phyloP scores from a whole-genome alignment of 37 sponge, comb jelly and placozoan species.

The Chondrosia reniformis region DNA sequence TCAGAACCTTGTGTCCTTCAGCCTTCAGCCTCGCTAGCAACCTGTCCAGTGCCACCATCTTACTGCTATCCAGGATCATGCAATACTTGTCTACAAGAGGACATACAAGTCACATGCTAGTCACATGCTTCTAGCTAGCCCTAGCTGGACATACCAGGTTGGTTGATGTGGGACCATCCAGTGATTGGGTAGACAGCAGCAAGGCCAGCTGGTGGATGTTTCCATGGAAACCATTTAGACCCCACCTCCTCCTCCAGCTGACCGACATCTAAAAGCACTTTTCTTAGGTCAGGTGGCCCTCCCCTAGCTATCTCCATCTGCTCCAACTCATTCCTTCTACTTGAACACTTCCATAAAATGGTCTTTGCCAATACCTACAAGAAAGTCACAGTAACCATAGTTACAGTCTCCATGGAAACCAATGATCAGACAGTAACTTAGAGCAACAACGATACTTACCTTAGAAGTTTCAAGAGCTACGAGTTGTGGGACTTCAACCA shows the following conservation, averaged over 20 bases:
- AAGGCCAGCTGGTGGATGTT: conserved; percentile 39
- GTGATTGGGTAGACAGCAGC: conserved; percentile 51
- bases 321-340: neutral
- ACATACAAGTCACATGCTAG: neutral
- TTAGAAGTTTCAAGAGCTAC: too few relatives aligned
- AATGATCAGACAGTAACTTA: too few relatives aligned
- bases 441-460: too few relatives aligned
- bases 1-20: conserved; percentile 85
- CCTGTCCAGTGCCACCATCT: conserved; percentile 85
- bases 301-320: neutral
- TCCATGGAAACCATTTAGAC: neutral
- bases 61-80: conserved; percentile 85
- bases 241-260: neutral
- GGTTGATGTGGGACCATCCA: conserved; percentile 88
- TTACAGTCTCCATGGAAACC: too few relatives aligned
- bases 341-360: too few relatives aligned
- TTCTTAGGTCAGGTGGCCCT: neutral
- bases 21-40: conserved; percentile 71
- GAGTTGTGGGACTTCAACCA: too few relatives aligned
- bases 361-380: too few relatives aligned
- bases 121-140: neutral
- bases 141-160: conserved; percentile 59
- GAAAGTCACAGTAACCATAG: too few relatives aligned
- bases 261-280: neutral
- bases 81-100: conserved; percentile 68